Evolutionary conservation across 2,888 invertebrate genomes (phyloP), one percentile per base, ranked within the genome.

Genomic region (Drosophila melanocephala): DNA sequence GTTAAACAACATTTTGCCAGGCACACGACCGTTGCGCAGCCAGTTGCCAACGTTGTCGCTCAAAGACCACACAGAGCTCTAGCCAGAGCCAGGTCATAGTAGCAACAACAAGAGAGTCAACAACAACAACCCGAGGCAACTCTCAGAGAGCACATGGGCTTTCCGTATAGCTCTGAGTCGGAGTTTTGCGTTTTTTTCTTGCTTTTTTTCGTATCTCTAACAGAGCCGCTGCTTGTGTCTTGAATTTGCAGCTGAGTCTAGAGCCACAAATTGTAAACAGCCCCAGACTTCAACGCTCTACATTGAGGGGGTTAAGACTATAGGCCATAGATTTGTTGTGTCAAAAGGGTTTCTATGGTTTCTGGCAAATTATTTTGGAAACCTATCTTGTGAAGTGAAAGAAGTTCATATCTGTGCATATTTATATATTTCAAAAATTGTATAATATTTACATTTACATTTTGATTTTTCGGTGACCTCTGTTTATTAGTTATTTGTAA

Each of bases 1-100:
- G 84, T 64, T 76, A 76, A 90, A 83, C 90, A 85, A 90, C 84
- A 90, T 90, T 90, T 90, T 77, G 87, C 85, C 68, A 73, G 73
- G 75, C 83, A 79, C 76, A 81, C 78, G 72, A 70, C 66, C 64
- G 39, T 26, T 16, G 37, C 37, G 28, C 44, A 51, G 55, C 50
- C 68, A 66, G 62, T 58, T 59, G 14, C n/a, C 16, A 30, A n/a
- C 14, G 57, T 16, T 14, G 37, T 39, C n/a, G 56, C 65, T 57
- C 33, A 64, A 39, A 66, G 74, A 63, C 80, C 79, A 83, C 79
- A 79, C 79, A 84, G 81, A 56, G 37, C 56, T 56, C 19, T 10
- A 81, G 81, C 53, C 66, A 39, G 9, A 61, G 42, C 22, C 73
- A 64, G 57, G 39, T 72, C 72, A 63, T 12, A 62, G 19, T 51